A percentile compares a stretch with the other conserved stretches of the same genome.
phyloP scores from a whole-genome alignment of 2,113 vertebrate genomes.

The Ovibos moschatus region DNA sequence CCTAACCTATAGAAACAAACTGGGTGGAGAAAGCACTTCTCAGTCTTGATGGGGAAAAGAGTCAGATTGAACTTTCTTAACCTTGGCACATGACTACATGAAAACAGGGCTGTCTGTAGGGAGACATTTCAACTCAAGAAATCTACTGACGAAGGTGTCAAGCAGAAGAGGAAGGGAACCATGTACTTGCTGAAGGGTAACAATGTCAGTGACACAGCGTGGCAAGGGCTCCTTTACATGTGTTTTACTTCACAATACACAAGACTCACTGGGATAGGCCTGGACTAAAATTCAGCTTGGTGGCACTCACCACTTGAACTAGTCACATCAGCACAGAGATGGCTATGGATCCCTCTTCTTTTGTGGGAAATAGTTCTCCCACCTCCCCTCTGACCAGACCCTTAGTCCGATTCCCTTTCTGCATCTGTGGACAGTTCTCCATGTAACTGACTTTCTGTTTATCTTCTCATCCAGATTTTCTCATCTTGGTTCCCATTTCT shows the following conservation, averaged over 20 bases:
- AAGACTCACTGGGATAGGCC: neutral
- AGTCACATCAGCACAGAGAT: neutral
- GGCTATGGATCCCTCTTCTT: neutral
- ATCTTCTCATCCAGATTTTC: neutral
- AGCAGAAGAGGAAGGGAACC: neutral
- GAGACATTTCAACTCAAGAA: neutral
- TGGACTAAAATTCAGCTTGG: neutral
- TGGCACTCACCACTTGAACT: neutral
- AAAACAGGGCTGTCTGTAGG: neutral
- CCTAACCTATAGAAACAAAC: neutral
- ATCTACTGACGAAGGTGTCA: neutral
- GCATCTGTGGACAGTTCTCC: neutral
- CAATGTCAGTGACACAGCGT: neutral
- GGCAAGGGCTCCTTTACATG: neutral
- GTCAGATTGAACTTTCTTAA: neutral
- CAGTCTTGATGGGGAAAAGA: neutral
- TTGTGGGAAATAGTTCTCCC: neutral
- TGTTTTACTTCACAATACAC: neutral
- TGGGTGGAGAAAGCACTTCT: neutral
- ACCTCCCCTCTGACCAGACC: neutral
- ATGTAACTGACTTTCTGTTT: neutral
- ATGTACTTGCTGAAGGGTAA: neutral
- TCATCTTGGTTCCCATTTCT: neutral
- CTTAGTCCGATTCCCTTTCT: neutral
- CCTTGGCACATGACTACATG: neutral